These are phyloP conservation scores for Dasypolia templi DNA, from an alignment of 2,888 invertebrate genomes.

Conservation along the genomic window DNA sequence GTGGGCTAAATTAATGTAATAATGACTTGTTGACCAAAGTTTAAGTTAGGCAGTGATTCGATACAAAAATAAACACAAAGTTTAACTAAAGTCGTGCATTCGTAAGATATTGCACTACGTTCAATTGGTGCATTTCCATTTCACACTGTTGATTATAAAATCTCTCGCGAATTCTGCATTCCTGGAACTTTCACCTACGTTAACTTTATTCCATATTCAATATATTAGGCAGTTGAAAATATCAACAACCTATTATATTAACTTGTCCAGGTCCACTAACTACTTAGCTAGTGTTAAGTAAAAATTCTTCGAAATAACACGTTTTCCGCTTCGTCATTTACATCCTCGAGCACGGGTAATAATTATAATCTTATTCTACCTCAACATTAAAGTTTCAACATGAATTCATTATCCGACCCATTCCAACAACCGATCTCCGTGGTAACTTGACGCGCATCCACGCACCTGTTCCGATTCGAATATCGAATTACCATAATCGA, in stretches of 20 bases:
- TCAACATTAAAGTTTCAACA: constrained; percentile 34
- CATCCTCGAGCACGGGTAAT: constrained; percentile 12
- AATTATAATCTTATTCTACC: constrained; percentile 35
- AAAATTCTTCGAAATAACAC: constrained; percentile 1
- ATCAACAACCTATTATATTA: too few species aligned
- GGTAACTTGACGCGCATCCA: constrained; percentile 40
- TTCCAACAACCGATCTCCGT: constrained; percentile 37
- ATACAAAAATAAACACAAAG: background rate
- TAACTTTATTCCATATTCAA: background rate
- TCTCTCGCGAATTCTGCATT: background rate
- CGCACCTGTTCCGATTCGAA: constrained; percentile 62
- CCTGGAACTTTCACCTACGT: constrained; percentile 2
- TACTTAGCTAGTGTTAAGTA: background rate
- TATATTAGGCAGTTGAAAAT: background rate
- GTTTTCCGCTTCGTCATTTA: constrained; percentile 21
- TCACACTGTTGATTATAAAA: background rate
- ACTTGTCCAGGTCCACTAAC: too few species aligned
- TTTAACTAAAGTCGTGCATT: background rate
- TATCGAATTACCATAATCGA: constrained; percentile 74
- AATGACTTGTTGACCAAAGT: background rate
- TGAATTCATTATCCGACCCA: constrained; percentile 46
- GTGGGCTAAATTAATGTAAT: too few species aligned
- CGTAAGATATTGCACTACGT: too few species aligned
- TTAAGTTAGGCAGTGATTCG: background rate
- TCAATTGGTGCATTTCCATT: background rate